Conservation (phyloP, 2,888 invertebrate species). For the Lacanobia wlatinum region DNA sequence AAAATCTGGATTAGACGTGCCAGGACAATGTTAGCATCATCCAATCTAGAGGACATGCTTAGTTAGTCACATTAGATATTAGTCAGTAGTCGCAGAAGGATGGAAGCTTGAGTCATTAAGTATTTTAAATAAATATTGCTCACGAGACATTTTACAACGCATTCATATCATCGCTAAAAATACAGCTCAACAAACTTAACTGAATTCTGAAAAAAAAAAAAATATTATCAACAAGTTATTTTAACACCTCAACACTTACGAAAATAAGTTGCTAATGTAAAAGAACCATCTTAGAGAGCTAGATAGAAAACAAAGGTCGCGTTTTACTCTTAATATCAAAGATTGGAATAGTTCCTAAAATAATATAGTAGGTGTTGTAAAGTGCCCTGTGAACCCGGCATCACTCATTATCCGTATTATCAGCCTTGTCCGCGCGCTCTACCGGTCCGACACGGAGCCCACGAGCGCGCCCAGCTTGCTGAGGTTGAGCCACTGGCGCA, state of each 20-base stretch:
- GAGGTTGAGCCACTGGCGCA: conserved; percentile 77
- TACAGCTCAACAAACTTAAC: conserved; percentile 12
- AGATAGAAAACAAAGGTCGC: conserved; percentile 22
- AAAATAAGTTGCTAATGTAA: conserved; percentile 37
- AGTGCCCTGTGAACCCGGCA: conserved; percentile 49
- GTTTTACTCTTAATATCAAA: conserved; percentile 54
- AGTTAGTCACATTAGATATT: conserved; percentile 21
- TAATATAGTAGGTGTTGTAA: conserved; percentile 58
- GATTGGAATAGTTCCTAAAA: conserved; percentile 40
- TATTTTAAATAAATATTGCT: conserved; percentile 45
- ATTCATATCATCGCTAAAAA: conserved; percentile 20
- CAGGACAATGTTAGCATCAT: conserved; percentile 1
- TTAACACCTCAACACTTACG: conserved; percentile 29
- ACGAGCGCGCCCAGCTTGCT: conserved; percentile 77
- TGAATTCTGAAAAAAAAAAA: not conserved
- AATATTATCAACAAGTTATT: conserved; percentile 29
- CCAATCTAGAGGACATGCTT: not conserved
- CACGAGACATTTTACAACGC: conserved; percentile 64
- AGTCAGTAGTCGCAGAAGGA: conserved; percentile 38
- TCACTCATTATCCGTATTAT: conserved; percentile 54
- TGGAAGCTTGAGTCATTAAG: conserved; percentile 48
- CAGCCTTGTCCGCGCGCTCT: conserved; percentile 61
- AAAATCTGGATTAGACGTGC: conserved; percentile 6
- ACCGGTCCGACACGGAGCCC: conserved; percentile 81
- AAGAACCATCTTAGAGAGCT: conserved; percentile 32